Conservation (phyloP, 2,113 vertebrate genomes). For the Psephotus haematonotus region DNA sequence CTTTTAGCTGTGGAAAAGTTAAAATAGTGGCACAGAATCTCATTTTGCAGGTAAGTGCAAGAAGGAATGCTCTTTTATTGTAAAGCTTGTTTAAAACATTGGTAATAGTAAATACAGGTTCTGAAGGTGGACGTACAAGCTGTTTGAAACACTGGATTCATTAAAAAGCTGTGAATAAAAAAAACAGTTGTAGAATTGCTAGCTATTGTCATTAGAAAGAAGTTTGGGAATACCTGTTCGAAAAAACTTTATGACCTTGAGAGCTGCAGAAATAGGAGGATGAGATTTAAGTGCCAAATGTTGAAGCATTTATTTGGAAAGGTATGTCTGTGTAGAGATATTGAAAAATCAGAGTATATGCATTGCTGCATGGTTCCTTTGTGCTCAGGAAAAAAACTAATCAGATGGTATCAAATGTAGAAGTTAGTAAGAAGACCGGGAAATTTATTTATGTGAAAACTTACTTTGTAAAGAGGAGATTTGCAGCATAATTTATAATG, state of each 20-base stretch:
- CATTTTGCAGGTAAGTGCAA: neutral
- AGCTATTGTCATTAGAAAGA: neutral
- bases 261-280: neutral
- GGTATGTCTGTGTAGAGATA: neutral
- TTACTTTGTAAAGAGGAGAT: neutral
- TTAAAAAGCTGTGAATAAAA: neutral
- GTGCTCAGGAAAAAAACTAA: neutral
- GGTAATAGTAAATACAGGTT: neutral
- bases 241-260: neutral
- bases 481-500: neutral
- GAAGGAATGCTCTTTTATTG: neutral
- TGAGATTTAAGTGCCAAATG: neutral
- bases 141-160: neutral
- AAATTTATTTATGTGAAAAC: neutral
- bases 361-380: neutral
- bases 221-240: neutral
- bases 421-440: neutral
- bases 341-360: neutral
- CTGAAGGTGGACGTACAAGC: neutral
- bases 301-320: neutral
- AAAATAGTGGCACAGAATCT: neutral
- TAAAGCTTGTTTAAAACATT: neutral
- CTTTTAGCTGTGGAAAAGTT: neutral
- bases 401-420: neutral
- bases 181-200: neutral